Evolutionary conservation across 2,888 invertebrate species (phyloP), one percentile per base, ranked within the genome.

Genomic region (Trissolcus brochymenae): DNA sequence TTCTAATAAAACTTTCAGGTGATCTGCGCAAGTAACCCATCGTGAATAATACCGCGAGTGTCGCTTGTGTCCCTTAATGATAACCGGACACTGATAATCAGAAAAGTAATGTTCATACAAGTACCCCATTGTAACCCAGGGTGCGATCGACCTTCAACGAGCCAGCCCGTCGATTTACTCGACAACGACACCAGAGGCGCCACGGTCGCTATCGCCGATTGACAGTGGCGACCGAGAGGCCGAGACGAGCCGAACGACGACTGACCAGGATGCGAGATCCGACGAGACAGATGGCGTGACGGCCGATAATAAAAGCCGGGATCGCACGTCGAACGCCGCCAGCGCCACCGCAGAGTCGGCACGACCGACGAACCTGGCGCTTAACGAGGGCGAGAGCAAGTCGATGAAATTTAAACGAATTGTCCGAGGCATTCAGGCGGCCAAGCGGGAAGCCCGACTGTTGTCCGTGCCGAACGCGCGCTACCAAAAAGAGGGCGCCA

Each of bases 391-490:
- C 74, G 77, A 82, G 66, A 67, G 67, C 56, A 61, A 84, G 62
- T 81, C 84, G 19, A 80, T 82, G 81, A 74, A 83, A 53, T 79
- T 84, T 76, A 84, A 79, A 64, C 81, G 84, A 72, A 84, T 85
- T 56, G 85, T 83, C 40, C 81, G 80, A 73, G 81, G 83, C 66
- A 73, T 81, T 46, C 83, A 61, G 75, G 81, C 80, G 50, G 81
- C 80, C 68, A 91, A 91, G 84, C 89, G 93, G 80, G 93, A 94
- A 86, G 93, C 93, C 86, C 91, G 95, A 62, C 90, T 94, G 83
- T 91, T 95, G 81, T 94, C 95, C 11, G 95, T 95, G 85, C 95
- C 95, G 19, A 95, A 95, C 90, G 93, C 93, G 81, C 94, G 94
- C 88, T 91, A 90, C 84, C 92, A 92, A 80, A 90, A 90, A 92